Conservation (phyloP, 2,888 invertebrate genomes). For the Cephus pygmeus region DNA sequence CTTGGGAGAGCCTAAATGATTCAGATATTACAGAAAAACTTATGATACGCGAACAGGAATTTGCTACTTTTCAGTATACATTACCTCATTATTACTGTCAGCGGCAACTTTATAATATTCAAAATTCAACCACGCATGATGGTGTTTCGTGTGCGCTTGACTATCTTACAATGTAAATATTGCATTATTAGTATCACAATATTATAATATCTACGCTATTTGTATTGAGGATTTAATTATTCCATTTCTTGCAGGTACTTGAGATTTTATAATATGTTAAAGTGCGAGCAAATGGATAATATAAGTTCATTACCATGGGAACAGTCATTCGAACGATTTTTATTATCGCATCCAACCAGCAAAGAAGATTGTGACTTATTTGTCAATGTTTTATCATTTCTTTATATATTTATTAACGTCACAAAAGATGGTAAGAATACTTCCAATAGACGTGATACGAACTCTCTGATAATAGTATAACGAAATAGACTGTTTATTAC, state of each 20-base stretch:
- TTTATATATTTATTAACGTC: conserved; percentile 55
- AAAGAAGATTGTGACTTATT: conserved; percentile 74
- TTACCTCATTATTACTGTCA: conserved; percentile 69
- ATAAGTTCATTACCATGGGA: conserved; percentile 73
- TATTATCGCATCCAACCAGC: conserved; percentile 74
- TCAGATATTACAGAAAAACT: conserved; percentile 41
- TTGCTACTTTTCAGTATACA: conserved; percentile 68
- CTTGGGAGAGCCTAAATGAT: conserved; percentile 41
- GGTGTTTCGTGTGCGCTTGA: conserved; percentile 71
- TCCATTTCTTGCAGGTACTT: conserved; percentile 63
- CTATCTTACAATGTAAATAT: conserved; percentile 70
- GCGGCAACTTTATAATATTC: conserved; percentile 70
- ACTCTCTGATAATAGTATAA: not conserved
- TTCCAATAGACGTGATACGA: not conserved
- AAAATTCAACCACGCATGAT: conserved; percentile 74
- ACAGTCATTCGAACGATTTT: conserved; percentile 71
- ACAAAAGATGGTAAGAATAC: conserved; percentile 41
- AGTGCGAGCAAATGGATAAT: conserved; percentile 49
- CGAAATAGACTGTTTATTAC: not conserved
- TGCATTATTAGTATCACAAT: not conserved
- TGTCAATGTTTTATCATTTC: conserved; percentile 65
- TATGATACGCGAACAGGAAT: conserved; percentile 62
- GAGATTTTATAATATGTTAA: conserved; percentile 62
- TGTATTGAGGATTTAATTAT: not conserved
- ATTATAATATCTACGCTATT: not conserved